Conservation (phyloP, 1,140 invertebrate genomes). For the Eulimnadia texana region DNA sequence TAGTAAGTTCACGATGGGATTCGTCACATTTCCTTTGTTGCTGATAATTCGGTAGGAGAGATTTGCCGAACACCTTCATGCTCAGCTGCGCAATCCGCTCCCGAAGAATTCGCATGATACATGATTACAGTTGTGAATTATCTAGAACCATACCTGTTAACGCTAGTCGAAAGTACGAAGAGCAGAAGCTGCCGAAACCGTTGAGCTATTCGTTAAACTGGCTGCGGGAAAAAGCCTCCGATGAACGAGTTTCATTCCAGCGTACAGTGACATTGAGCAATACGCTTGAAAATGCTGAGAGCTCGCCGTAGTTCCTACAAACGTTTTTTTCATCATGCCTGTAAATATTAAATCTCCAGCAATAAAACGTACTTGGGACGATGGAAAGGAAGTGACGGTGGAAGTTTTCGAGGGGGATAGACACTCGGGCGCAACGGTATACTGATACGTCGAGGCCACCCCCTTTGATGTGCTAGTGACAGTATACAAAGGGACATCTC, state of each 20-base stretch:
- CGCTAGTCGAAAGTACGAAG: neutral
- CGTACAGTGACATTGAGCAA: neutral
- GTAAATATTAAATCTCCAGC: neutral
- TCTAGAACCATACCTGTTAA: neutral
- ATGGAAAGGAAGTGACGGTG: neutral
- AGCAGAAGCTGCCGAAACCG: neutral
- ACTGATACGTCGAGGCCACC: neutral
- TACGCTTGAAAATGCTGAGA: conserved; percentile 6
- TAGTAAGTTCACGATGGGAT: neutral
- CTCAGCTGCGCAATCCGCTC: neutral
- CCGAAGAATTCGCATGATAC: neutral
- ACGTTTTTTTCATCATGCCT: neutral
- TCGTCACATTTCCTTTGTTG: neutral
- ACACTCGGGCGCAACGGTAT: conserved; percentile 3
- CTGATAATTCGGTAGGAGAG: neutral
- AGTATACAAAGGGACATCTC: neutral
- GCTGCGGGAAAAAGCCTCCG: neutral
- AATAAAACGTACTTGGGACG: conserved; percentile 1
- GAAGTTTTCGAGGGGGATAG: conserved; percentile 3
- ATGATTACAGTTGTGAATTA: neutral
- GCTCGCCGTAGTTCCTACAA: neutral
- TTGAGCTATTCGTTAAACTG: neutral
- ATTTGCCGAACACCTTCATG: neutral
- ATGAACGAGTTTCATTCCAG: conserved; percentile 1
- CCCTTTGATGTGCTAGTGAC: neutral